Evolutionary conservation across 1,140 invertebrate genomes (phyloP).

Genomic region (Helicoverpa armigera): DNA sequence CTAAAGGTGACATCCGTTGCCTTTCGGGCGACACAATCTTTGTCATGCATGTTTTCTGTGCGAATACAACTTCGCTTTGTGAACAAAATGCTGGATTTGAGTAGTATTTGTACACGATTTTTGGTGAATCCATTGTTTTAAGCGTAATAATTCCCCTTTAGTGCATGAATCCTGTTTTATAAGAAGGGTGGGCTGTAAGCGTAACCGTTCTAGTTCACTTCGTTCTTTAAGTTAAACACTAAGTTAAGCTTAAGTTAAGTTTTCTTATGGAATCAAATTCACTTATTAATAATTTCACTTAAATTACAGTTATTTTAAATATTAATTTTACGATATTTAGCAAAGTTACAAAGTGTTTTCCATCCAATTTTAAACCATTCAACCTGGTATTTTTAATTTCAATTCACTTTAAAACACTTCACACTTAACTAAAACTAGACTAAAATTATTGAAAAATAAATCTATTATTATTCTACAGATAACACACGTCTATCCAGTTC

Average conservation of each 20-base stretch:
- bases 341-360: background rate
- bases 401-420: background rate
- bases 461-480: background rate
- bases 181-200: conserved; percentile 65
- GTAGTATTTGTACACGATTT: conserved; percentile 88
- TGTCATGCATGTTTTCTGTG: conserved; percentile 79
- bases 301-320: conserved; percentile 18
- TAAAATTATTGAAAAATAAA: background rate
- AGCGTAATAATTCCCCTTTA: conserved; percentile 69
- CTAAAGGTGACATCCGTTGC: conserved; percentile 78
- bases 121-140: conserved; percentile 83
- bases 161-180: conserved; percentile 66
- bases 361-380: background rate
- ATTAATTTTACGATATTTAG: background rate
- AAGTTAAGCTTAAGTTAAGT: background rate
- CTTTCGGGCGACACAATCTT: conserved; percentile 70
- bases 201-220: conserved; percentile 67
- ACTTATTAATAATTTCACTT: conserved; percentile 9
- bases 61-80: conserved; percentile 89
- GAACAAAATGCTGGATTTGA: conserved; percentile 92
- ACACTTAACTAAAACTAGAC: conserved; percentile 33
- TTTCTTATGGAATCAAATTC: conserved; percentile 1
- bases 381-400: conserved; percentile 28
- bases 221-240: conserved; percentile 22
- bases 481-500: conserved; percentile 55